Percentiles rank a stretch among this genome's conserved stretches.
phyloP scores from a whole-genome alignment of 2,797 vertebrate genomes.

The Numenius phaeopus region DNA sequence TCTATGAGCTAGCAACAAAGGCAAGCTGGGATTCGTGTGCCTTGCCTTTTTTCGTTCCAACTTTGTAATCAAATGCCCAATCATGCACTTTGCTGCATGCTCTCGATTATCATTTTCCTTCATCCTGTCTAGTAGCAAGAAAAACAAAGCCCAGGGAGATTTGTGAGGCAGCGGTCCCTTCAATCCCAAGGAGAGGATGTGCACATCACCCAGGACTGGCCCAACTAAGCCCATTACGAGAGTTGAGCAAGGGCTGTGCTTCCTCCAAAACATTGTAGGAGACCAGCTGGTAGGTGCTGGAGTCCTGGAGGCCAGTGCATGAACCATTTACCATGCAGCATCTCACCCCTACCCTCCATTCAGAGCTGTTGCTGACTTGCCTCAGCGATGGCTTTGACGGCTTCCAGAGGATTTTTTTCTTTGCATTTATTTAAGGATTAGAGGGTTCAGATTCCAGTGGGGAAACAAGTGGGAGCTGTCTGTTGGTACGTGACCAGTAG shows the following conservation, averaged over 20 bases:
- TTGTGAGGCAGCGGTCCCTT: background rate
- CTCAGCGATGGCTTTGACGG: background rate
- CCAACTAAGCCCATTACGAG: background rate
- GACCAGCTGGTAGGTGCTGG: background rate
- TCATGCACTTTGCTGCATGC: background rate
- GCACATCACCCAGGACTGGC: background rate
- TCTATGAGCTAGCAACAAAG: background rate
- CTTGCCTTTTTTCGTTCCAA: background rate
- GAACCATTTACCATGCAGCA: accelerated
- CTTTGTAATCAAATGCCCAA: background rate
- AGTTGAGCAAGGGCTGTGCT: background rate
- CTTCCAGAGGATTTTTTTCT: background rate
- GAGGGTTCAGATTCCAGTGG: background rate
- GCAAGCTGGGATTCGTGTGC: background rate
- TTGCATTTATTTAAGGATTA: background rate
- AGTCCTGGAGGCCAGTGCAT: background rate
- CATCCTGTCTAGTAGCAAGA: background rate
- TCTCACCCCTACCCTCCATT: background rate
- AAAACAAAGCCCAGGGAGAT: background rate
- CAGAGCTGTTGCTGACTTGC: accelerated
- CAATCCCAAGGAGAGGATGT: background rate
- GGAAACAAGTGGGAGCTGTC: background rate
- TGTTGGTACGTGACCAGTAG: background rate
- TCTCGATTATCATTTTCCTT: background rate
- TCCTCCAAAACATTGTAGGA: background rate